phyloP scores from a whole-genome alignment of 2,113 vertebrate species.

The Prochilodus magdalenae region DNA sequence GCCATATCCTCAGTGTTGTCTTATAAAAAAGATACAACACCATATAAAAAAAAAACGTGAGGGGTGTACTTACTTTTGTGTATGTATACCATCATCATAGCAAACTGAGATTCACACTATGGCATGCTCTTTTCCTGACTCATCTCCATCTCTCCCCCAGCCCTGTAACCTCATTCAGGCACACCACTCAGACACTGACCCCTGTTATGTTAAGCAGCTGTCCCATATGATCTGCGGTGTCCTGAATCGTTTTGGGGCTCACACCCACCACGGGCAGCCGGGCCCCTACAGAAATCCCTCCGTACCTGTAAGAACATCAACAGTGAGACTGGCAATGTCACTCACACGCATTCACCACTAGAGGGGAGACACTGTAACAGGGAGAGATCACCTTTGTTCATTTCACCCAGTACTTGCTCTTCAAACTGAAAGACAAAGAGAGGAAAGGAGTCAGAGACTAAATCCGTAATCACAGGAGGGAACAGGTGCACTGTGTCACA shows the following conservation, averaged over 20 bases:
- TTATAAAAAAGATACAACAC: too few species aligned
- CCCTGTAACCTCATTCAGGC: not conserved
- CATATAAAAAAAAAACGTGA: too few species aligned
- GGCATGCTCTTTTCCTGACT: not conserved
- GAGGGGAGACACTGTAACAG: conserved; percentile 20
- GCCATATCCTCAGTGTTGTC: too few species aligned
- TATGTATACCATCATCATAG: too few species aligned
- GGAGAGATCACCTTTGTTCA: conserved; percentile 86
- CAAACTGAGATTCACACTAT: too few species aligned
- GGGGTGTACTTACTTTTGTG: too few species aligned
- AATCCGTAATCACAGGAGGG: not conserved
- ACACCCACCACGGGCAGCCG: conserved; percentile 82
- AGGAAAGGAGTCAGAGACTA: not conserved
- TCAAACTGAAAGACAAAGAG: conserved; percentile 85
- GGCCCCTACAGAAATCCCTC: conserved; percentile 91
- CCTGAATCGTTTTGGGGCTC: conserved; percentile 77
- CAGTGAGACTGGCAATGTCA: not conserved
- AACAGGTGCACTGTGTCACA: not conserved
- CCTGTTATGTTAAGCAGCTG: conserved; percentile 86
- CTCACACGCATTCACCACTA: conserved; percentile 33
- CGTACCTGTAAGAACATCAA: conserved; percentile 78
- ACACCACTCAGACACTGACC: conserved; percentile 70
- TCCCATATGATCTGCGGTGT: conserved; percentile 80
- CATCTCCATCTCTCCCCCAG: not conserved
- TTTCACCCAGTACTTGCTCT: conserved; percentile 98